Conservation (phyloP, 2,797 vertebrate species). For the Helicolenus hilgendorfi region DNA sequence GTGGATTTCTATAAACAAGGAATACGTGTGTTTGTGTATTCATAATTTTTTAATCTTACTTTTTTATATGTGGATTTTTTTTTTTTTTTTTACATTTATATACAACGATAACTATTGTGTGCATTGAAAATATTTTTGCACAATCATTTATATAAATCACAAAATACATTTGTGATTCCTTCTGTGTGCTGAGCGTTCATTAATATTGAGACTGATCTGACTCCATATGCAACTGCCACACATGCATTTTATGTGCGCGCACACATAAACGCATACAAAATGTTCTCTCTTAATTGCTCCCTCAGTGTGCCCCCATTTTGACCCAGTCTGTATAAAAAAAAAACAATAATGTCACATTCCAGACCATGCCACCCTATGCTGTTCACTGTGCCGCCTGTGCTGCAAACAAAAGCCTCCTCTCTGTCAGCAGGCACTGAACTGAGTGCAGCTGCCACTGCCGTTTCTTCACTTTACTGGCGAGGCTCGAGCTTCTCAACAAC, state of each 20-base stretch:
- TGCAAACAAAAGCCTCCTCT: conserved; percentile 70
- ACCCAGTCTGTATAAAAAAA: conserved; percentile 25
- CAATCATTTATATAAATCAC: too few relatives aligned
- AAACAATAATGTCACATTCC: conserved; percentile 70
- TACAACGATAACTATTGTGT: too few relatives aligned
- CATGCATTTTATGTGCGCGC: neutral
- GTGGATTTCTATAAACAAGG: too few relatives aligned
- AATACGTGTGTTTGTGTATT: too few relatives aligned
- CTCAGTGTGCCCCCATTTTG: conserved; percentile 12
- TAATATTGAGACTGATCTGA: too few relatives aligned
- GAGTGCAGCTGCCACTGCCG: conserved; percentile 75
- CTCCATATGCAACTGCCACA: neutral
- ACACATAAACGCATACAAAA: conserved; percentile 19
- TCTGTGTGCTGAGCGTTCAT: too few relatives aligned
- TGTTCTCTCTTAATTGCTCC: conserved; percentile 24
- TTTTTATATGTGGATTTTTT: too few relatives aligned
- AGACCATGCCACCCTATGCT: conserved; percentile 55
- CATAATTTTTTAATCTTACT: too few relatives aligned
- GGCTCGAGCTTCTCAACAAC: conserved; percentile 63
- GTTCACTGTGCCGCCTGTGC: conserved; percentile 43
- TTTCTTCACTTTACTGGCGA: conserved; percentile 55
- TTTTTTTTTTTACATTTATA: too few relatives aligned
- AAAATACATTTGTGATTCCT: too few relatives aligned
- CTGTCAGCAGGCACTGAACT: conserved; percentile 60
- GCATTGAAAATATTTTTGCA: too few relatives aligned